These are phyloP conservation scores for Molossus alvarezi DNA, from an alignment of 2,797 vertebrate species.

Conservation along the genomic window DNA sequence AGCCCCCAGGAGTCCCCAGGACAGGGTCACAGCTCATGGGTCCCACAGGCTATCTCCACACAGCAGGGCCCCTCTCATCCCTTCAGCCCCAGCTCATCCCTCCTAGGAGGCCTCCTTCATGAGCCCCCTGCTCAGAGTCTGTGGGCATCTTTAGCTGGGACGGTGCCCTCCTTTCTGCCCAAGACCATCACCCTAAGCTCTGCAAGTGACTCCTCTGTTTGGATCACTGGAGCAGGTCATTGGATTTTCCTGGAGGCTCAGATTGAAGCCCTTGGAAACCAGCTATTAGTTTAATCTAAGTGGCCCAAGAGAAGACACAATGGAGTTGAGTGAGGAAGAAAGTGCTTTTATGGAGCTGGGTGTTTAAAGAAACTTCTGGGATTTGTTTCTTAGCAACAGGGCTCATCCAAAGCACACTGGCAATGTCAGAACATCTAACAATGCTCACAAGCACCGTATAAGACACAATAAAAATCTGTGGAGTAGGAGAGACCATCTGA, in stretches of 20 bases:
- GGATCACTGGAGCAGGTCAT: background rate
- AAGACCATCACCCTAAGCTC: background rate
- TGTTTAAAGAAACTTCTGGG: slow-evolving; percentile 88
- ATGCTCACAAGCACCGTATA: slow-evolving; percentile 19
- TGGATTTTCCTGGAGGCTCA: slow-evolving; percentile 21
- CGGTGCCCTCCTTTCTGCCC: background rate
- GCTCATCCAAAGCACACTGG: slow-evolving; percentile 85
- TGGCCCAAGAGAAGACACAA: slow-evolving; percentile 69
- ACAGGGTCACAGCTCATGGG: background rate
- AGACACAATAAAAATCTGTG: background rate
- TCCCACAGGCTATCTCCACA: rapidly evolving
- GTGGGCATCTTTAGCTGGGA: background rate
- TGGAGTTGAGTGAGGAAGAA: slow-evolving; percentile 80
- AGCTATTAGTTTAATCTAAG: background rate
- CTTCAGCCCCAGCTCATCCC: rapidly evolving
- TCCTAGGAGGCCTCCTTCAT: background rate
- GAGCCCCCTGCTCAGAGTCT: rapidly evolving
- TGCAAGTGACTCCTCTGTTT: background rate
- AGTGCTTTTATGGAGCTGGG: slow-evolving; percentile 86
- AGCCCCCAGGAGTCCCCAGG: background rate
- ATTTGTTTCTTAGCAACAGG: slow-evolving; percentile 91
- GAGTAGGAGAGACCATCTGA: background rate
- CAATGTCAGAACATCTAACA: slow-evolving; percentile 79
- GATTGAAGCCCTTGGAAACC: slow-evolving; percentile 45
- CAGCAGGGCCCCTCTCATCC: rapidly evolving